These are phyloP conservation scores for Caenorhabditis becei DNA, from an alignment of 2,888 invertebrate genomes.

Conservation along the genomic window DNA sequence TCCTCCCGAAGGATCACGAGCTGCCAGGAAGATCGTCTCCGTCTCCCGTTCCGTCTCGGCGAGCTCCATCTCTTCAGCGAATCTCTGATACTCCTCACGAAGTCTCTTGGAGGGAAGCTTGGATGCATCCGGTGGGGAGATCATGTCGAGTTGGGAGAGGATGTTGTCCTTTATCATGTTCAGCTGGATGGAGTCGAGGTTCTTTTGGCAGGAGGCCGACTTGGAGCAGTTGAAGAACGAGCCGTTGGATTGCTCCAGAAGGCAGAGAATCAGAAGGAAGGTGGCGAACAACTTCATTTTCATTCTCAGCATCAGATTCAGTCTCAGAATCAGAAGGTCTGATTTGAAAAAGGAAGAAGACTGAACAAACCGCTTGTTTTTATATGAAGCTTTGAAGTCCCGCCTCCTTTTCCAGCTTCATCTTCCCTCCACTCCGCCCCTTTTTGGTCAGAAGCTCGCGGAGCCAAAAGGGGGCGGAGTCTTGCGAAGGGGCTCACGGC, in stretches of 20 bases:
- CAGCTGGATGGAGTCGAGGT: constrained; percentile 17
- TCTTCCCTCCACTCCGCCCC: no score
- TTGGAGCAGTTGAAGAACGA: constrained; percentile 11
- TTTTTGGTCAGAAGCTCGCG: no score
- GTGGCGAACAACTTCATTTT: background rate
- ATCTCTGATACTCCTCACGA: background rate
- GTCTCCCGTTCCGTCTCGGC: background rate
- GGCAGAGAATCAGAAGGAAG: no score
- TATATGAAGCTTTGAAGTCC: no score
- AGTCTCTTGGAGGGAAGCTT: background rate
- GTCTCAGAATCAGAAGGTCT: no score
- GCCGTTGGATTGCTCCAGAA: background rate
- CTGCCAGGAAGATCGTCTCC: background rate
- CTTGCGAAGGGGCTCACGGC: no score
- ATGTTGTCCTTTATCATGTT: constrained; percentile 39
- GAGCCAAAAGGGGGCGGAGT: no score
- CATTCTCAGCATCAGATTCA: constrained; percentile 1
- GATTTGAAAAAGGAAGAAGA: no score
- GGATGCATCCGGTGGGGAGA: background rate
- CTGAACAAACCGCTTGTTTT: no score
- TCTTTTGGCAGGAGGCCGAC: constrained; percentile 12
- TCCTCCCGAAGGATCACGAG: constrained; percentile 23
- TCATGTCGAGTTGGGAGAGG: constrained; percentile 9
- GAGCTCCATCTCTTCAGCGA: background rate
- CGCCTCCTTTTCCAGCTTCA: no score